A percentile compares a stretch with the other conserved stretches of the same genome.
Conservation (phyloP, 2,797 vertebrate species). For the Peromyscus attwateri region DNA sequence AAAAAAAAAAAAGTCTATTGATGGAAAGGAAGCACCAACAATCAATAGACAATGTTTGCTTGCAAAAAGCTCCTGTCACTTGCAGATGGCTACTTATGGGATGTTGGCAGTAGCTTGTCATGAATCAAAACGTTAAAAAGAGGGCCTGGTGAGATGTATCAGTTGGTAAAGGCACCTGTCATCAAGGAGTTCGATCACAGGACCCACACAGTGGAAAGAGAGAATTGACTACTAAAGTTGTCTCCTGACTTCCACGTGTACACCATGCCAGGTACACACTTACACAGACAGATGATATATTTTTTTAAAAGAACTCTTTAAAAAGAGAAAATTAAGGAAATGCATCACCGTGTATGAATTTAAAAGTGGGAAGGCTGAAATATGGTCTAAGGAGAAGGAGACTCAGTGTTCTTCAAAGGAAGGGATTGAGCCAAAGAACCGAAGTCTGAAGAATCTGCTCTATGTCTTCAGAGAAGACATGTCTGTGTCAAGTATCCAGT, state of each 20-base stretch:
- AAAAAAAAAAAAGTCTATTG: conserved; percentile 46
- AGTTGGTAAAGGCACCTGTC: not conserved
- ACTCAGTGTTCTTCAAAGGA: not conserved
- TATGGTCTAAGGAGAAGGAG: not conserved
- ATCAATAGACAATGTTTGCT: conserved; percentile 60
- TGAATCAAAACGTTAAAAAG: conserved; percentile 24
- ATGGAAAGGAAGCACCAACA: conserved; percentile 44
- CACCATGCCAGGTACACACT: not conserved
- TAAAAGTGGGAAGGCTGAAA: not conserved
- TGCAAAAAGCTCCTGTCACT: conserved; percentile 49
- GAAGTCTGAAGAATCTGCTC: not conserved
- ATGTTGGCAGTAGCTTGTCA: not conserved
- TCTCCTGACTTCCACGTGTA: not conserved
- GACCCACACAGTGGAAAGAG: not conserved
- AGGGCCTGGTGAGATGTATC: not conserved
- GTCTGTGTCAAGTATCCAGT: not conserved
- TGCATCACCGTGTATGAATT: not conserved
- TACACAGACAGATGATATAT: not conserved
- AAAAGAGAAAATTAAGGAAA: not conserved
- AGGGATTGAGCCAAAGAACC: not conserved
- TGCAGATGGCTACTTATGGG: conserved; percentile 51
- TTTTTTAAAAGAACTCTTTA: too few relatives aligned
- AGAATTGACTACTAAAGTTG: not conserved
- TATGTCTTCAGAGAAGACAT: not conserved
- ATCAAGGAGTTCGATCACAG: not conserved